These are phyloP conservation scores for Chrysomela aeneicollis DNA, from an alignment of 2,888 invertebrate genomes.

Conservation along the genomic window DNA sequence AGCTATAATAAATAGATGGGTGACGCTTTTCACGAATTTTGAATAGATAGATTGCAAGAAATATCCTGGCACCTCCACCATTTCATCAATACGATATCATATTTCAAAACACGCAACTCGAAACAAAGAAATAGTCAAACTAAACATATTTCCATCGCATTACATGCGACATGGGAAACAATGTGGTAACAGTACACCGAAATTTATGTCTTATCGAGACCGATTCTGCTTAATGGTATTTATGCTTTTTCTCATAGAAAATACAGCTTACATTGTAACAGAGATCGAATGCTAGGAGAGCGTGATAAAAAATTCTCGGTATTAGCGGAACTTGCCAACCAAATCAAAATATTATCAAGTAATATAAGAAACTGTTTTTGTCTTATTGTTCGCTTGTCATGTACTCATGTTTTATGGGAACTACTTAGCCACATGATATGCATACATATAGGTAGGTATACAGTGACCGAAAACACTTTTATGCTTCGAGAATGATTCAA, in stretches of 20 bases:
- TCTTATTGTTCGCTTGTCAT: slow-evolving; percentile 27
- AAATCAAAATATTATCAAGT: slow-evolving; percentile 46
- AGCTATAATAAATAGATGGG: no score
- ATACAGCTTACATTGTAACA: slow-evolving; percentile 39
- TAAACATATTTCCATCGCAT: not conserved
- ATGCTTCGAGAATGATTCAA: slow-evolving; percentile 13
- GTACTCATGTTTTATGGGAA: slow-evolving; percentile 23
- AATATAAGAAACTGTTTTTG: slow-evolving; percentile 46
- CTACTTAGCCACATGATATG: slow-evolving; percentile 8
- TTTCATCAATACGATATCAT: not conserved
- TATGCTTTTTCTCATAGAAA: slow-evolving; percentile 35
- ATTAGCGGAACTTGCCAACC: slow-evolving; percentile 38
- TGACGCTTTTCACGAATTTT: no score
- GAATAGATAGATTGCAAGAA: no score
- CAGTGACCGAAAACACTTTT: slow-evolving; percentile 40
- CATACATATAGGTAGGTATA: slow-evolving; percentile 36
- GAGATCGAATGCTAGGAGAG: slow-evolving; percentile 27
- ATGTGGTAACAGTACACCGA: slow-evolving; percentile 16
- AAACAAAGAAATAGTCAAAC: not conserved
- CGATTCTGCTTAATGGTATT: slow-evolving; percentile 19
- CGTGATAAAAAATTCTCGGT: slow-evolving; percentile 41
- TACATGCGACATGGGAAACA: not conserved
- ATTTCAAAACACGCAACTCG: slow-evolving; percentile 1
- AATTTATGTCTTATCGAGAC: slow-evolving; percentile 20
- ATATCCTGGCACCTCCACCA: not conserved